Evolutionary conservation across 2,888 invertebrate species (phyloP).

Genomic region (Zaprionus bogoriensis): DNA sequence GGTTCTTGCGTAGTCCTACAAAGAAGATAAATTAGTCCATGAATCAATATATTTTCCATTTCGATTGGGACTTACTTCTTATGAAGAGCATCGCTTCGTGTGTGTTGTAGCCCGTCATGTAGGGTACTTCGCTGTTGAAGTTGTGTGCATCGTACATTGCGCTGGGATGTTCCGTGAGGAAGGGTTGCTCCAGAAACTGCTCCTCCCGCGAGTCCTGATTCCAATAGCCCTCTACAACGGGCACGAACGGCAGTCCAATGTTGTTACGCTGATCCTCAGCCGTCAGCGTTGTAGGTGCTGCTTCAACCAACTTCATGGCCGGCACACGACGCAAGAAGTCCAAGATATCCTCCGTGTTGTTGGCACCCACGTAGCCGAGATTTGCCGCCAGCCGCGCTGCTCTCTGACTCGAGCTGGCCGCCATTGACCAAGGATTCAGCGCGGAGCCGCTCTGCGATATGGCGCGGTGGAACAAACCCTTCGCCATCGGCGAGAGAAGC

Average conservation of each 20-base stretch:
- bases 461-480: conserved; percentile 86
- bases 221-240: conserved; percentile 84
- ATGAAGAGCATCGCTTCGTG: conserved; percentile 87
- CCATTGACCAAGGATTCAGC: conserved; percentile 86
- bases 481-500: conserved; percentile 84
- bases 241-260: conserved; percentile 86
- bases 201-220: conserved; percentile 72
- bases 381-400: conserved; percentile 85
- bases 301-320: conserved; percentile 85
- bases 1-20: conserved; percentile 85
- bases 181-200: conserved; percentile 82
- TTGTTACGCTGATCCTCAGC: conserved; percentile 85
- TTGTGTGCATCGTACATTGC: conserved; percentile 82
- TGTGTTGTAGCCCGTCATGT: conserved; percentile 86
- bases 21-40: neutral
- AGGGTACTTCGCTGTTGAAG: conserved; percentile 85
- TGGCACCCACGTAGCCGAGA: conserved; percentile 85
- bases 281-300: conserved; percentile 84
- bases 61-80: conserved; percentile 82
- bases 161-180: conserved; percentile 84
- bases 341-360: conserved; percentile 85
- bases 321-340: conserved; percentile 85
- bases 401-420: conserved; percentile 83
- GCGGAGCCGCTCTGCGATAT: conserved; percentile 86
- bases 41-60: neutral